These are phyloP conservation scores for Fratercula arctica DNA, from an alignment of 2,797 vertebrate genomes.

Conservation along the genomic window DNA sequence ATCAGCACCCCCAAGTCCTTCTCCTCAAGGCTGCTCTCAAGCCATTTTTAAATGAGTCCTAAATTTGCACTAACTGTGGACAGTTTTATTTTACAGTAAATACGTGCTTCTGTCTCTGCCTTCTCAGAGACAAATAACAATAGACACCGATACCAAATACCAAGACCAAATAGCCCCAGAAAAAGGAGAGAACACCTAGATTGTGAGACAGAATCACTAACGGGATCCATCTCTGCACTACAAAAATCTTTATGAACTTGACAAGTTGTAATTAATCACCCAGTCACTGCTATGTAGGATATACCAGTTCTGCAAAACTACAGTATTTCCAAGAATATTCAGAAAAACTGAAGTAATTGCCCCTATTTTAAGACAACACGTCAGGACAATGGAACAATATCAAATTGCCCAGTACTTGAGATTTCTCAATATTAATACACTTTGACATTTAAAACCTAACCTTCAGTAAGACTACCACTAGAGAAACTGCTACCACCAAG, in stretches of 20 bases:
- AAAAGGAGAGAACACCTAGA: background rate
- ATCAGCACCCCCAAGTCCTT: too few species aligned
- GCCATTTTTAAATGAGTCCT: background rate
- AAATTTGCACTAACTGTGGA: background rate
- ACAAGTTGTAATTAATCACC: background rate
- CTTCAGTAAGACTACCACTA: background rate
- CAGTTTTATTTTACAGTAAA: background rate
- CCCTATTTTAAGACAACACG: background rate
- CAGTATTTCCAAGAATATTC: background rate
- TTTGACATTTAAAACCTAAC: background rate
- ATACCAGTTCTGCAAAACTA: background rate
- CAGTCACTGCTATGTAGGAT: background rate
- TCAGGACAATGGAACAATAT: background rate
- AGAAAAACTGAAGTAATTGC: background rate
- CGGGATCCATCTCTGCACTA: background rate
- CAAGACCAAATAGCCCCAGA: background rate
- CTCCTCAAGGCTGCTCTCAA: too few species aligned
- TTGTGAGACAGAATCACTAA: background rate
- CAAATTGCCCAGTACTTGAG: background rate
- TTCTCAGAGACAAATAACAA: background rate
- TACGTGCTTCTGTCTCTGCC: background rate
- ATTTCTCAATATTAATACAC: background rate
- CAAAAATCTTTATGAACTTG: background rate
- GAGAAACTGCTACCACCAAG: background rate
- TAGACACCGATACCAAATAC: too few species aligned